phyloP scores from a whole-genome alignment of 2,888 invertebrate species.

The Pollenia labialis region DNA sequence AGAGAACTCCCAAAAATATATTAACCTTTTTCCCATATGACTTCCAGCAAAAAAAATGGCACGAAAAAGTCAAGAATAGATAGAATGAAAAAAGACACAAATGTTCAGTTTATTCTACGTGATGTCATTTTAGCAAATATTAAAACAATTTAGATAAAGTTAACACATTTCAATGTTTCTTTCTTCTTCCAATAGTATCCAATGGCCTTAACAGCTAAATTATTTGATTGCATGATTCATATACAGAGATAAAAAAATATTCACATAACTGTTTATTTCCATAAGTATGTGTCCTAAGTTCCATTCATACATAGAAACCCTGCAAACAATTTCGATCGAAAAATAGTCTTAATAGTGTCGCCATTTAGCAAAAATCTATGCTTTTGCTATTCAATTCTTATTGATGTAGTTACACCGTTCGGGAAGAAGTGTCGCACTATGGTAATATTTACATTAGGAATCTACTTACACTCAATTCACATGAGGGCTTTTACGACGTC shows the following conservation, averaged over 20 bases:
- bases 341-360: too few relatives aligned
- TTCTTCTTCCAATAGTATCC: conserved; percentile 8
- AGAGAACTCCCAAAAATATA: not conserved
- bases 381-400: too few relatives aligned
- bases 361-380: too few relatives aligned
- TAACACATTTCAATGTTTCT: conserved; percentile 78
- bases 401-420: too few relatives aligned
- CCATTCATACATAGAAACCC: not conserved
- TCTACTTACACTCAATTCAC: too few relatives aligned
- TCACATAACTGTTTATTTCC: not conserved
- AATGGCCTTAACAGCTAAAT: conserved; percentile 4
- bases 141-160: conserved; percentile 82
- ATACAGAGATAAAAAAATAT: conserved; percentile 10
- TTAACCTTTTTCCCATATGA: not conserved
- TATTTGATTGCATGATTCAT: conserved; percentile 44
- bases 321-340: too few relatives aligned
- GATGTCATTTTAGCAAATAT: conserved; percentile 82
- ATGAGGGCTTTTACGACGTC: too few relatives aligned
- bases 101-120: conserved; percentile 76
- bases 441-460: too few relatives aligned
- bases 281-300: not conserved
- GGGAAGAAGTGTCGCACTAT: too few relatives aligned
- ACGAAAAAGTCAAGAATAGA: not conserved
- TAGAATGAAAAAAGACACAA: not conserved
- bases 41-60: not conserved